Conservation (phyloP, 2,888 invertebrate species). For the Stratiomys singularior region DNA sequence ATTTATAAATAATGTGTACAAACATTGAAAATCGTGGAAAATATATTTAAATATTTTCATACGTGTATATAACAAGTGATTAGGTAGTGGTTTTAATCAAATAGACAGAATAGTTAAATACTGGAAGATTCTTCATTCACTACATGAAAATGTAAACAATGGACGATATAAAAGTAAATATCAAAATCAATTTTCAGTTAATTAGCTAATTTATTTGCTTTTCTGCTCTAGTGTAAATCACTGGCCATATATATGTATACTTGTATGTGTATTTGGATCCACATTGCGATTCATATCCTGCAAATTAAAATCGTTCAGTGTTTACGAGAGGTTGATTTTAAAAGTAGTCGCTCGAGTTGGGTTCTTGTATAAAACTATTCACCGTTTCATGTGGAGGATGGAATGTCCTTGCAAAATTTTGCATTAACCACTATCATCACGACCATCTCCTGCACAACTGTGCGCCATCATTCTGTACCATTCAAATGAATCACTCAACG, state of each 20-base stretch:
- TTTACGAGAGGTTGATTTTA: neutral
- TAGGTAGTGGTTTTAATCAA: neutral
- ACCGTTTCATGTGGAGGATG: no score
- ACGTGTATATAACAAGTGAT: neutral
- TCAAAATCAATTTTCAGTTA: constrained; percentile 44
- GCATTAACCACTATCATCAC: neutral
- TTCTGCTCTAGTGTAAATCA: constrained; percentile 18
- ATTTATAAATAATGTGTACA: neutral
- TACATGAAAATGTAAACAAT: neutral
- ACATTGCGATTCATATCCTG: neutral
- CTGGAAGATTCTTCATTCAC: neutral
- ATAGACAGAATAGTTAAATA: neutral
- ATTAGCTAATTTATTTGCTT: constrained; percentile 44
- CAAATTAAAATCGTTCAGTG: constrained; percentile 33
- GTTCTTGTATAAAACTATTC: no score
- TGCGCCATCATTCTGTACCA: no score
- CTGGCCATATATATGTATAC: neutral
- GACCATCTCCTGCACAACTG: no score
- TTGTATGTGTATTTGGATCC: no score
- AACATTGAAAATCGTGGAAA: neutral
- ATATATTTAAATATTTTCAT: neutral
- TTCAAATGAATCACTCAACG: neutral
- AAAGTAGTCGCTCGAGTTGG: neutral
- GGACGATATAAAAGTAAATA: constrained; percentile 23
- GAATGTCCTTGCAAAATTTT: neutral